Conservation (phyloP, 2,888 invertebrate species). For the Tanytarsus gracilentus region DNA sequence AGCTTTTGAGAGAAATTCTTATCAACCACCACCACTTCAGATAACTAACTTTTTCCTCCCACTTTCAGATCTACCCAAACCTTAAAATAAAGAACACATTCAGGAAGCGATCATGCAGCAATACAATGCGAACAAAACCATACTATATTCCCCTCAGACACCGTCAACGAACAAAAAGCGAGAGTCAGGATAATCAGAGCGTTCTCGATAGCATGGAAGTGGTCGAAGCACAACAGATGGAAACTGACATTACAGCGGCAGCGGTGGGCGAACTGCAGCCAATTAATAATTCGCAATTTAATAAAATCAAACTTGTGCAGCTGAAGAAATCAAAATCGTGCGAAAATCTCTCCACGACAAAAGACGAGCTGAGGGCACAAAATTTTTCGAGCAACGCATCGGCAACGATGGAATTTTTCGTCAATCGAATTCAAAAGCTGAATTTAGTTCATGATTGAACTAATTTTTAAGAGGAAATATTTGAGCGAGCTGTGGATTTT, state of each 20-base stretch:
- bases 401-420: conserved; percentile 15
- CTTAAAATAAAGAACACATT: conserved; percentile 11
- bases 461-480: background rate
- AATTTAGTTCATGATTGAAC: conserved; percentile 5
- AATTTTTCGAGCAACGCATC: too few relatives aligned
- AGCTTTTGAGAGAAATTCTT: background rate
- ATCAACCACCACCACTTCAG: background rate
- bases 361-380: background rate
- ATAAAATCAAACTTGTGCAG: conserved; percentile 10
- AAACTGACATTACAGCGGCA: background rate
- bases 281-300: background rate
- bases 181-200: background rate
- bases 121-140: conserved; percentile 5
- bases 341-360: background rate
- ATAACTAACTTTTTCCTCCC: background rate
- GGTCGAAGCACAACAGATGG: too few relatives aligned
- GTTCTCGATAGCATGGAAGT: too few relatives aligned
- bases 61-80: background rate
- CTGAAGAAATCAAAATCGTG: conserved; percentile 18
- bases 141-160: conserved; percentile 16
- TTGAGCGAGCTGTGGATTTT: background rate
- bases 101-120: background rate
- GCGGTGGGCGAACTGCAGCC: background rate
- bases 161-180: conserved; percentile 18
- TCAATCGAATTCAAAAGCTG: background rate